Evolutionary conservation across 2,888 invertebrate species (phyloP).

Genomic region (Diachrysia chrysitis): DNA sequence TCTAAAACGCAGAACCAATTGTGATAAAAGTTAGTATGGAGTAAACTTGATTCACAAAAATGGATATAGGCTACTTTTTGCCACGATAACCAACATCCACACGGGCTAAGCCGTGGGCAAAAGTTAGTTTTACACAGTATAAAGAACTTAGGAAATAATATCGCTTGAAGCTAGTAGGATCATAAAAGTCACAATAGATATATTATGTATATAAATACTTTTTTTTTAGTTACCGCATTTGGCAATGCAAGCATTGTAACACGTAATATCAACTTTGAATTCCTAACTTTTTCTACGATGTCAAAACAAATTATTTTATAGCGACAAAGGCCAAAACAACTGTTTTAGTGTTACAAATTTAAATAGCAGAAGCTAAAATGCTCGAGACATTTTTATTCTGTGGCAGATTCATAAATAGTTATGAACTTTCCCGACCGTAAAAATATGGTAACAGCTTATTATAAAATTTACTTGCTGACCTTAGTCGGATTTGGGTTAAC

Average conservation of each 20-base stretch:
- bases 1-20: too few species aligned
- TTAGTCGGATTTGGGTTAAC: background rate
- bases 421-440: constrained; percentile 17
- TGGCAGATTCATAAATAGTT: constrained; percentile 42
- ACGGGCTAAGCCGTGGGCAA: too few species aligned
- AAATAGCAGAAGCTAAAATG: constrained; percentile 21
- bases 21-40: too few species aligned
- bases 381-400: constrained; percentile 30
- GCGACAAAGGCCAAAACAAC: background rate
- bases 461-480: constrained; percentile 2
- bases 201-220: too few species aligned
- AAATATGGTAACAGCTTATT: constrained; percentile 6
- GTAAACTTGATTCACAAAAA: too few species aligned
- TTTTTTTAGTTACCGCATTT: background rate
- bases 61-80: too few species aligned
- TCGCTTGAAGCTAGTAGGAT: too few species aligned
- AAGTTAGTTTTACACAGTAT: too few species aligned
- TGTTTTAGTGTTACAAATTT: background rate
- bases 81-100: too few species aligned
- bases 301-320: background rate
- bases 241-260: background rate
- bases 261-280: background rate
- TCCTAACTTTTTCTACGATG: background rate
- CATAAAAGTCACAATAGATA: too few species aligned
- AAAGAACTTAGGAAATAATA: too few species aligned